These are phyloP conservation scores for Drosophila kepulauana DNA, from an alignment of 1,140 invertebrate genomes.

Conservation along the genomic window DNA sequence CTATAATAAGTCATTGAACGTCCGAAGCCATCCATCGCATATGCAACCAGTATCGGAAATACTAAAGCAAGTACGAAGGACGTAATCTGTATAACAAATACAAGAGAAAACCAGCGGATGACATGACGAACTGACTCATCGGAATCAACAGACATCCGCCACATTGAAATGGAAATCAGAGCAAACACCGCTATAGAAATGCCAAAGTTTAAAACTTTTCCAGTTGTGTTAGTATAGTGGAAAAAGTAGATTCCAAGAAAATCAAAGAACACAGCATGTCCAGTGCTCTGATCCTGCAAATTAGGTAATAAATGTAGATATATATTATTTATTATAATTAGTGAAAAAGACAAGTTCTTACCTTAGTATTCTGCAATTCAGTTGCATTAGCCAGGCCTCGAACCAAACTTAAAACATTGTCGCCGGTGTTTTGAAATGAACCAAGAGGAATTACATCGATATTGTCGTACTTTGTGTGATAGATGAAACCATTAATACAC, in stretches of 20 bases:
- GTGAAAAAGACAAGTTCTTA: conserved; percentile 85
- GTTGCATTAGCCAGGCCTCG: conserved; percentile 87
- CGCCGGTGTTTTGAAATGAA: conserved; percentile 92
- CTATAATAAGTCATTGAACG: conserved; percentile 89
- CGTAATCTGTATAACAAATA: conserved; percentile 56
- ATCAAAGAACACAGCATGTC: conserved; percentile 91
- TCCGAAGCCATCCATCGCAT: conserved; percentile 76
- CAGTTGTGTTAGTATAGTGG: conserved; percentile 86
- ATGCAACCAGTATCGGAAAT: conserved; percentile 85
- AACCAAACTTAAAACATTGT: conserved; percentile 90
- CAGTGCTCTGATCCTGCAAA: conserved; percentile 58
- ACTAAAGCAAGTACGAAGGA: conserved; percentile 84
- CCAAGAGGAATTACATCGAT: conserved; percentile 91
- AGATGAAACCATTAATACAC: conserved; percentile 95
- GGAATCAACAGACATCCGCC: conserved; percentile 55
- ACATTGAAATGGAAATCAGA: conserved; percentile 84
- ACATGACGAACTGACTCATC: conserved; percentile 43
- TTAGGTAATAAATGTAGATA: conserved; percentile 84
- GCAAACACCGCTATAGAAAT: conserved; percentile 85
- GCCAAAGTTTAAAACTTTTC: conserved; percentile 86
- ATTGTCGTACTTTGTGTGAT: conserved; percentile 94
- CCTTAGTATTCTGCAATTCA: conserved; percentile 86
- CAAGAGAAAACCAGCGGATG: conserved; percentile 49
- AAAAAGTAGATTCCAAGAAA: conserved; percentile 90
- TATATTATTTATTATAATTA: conserved; percentile 82